phyloP scores from a whole-genome alignment of 2,113 vertebrate genomes.

The Raphicerus campestris region DNA sequence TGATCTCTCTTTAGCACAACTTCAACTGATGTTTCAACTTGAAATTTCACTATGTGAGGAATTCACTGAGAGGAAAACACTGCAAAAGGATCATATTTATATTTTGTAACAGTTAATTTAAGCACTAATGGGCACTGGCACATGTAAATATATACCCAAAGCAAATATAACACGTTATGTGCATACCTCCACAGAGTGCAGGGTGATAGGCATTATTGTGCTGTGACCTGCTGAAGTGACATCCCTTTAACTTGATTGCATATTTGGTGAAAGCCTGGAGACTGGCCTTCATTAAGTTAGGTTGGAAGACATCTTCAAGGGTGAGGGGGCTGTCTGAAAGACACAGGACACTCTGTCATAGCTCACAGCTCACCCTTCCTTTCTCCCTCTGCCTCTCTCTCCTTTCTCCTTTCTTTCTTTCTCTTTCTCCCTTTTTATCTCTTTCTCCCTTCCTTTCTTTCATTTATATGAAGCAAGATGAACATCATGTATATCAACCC shows the following conservation, averaged over 20 bases:
- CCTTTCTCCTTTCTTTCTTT: not conserved
- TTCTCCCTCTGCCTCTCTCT: not conserved
- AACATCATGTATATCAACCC: not conserved
- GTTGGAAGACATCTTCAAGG: not conserved
- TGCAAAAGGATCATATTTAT: not conserved
- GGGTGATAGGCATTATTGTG: too few species aligned
- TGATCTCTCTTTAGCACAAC: not conserved
- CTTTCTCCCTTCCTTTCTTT: not conserved
- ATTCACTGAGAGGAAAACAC: not conserved
- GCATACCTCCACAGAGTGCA: not conserved
- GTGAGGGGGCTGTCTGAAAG: not conserved
- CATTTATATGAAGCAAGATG: not conserved
- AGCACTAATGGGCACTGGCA: not conserved
- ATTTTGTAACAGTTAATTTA: not conserved
- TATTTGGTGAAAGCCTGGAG: not conserved
- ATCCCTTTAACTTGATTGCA: not conserved
- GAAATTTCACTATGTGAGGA: not conserved
- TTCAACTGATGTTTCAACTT: not conserved
- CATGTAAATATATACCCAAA: too few species aligned
- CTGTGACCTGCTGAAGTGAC: not conserved
- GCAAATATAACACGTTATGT: not conserved
- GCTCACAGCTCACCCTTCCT: not conserved
- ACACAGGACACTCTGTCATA: not conserved
- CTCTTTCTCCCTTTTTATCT: too few species aligned
- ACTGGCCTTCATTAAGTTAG: not conserved